Percentiles rank a stretch among this genome's conserved stretches.
phyloP scores from a whole-genome alignment of 2,797 vertebrate species.

The Bovichtus diacanthus region DNA sequence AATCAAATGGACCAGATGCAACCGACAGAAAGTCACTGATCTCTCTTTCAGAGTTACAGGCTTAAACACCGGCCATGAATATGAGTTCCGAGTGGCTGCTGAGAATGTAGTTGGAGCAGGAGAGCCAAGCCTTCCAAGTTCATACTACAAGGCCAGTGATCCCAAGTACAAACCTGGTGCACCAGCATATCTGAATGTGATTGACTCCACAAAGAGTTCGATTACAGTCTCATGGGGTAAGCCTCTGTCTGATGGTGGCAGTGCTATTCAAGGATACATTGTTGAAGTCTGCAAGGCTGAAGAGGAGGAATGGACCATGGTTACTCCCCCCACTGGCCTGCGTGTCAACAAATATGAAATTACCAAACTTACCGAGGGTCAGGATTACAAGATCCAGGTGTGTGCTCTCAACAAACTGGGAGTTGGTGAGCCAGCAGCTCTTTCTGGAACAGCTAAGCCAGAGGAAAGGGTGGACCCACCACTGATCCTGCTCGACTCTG shows the following conservation, averaged over 20 bases:
- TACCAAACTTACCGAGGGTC: constrained; percentile 92
- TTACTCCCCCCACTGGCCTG: constrained; percentile 94
- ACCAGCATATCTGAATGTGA: constrained; percentile 90
- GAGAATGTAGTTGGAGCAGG: constrained; percentile 96
- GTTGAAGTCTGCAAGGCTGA: constrained; percentile 97
- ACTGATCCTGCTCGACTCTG: constrained; percentile 95
- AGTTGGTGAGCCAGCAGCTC: constrained; percentile 91
- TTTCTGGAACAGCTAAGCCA: constrained; percentile 93
- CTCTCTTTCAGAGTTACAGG: constrained; percentile 93
- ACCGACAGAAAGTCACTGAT: constrained; percentile 95
- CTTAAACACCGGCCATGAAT: constrained; percentile 93
- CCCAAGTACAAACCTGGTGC: constrained; percentile 96
- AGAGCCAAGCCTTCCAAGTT: constrained; percentile 91
- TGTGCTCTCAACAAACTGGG: constrained; percentile 98
- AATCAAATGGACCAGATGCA: constrained; percentile 97
- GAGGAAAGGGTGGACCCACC: constrained; percentile 95
- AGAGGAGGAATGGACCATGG: constrained; percentile 95
- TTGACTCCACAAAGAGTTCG: constrained; percentile 93
- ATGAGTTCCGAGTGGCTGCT: constrained; percentile 96
- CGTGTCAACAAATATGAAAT: constrained; percentile 95
- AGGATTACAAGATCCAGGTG: constrained; percentile 95
- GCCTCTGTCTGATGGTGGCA: constrained; percentile 95
- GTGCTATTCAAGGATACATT: constrained; percentile 93
- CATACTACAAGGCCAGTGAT: constrained; percentile 94
- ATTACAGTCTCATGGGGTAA: constrained; percentile 94